Conservation (phyloP, 2,113 vertebrate genomes). For the Phodopus roborovskii region DNA sequence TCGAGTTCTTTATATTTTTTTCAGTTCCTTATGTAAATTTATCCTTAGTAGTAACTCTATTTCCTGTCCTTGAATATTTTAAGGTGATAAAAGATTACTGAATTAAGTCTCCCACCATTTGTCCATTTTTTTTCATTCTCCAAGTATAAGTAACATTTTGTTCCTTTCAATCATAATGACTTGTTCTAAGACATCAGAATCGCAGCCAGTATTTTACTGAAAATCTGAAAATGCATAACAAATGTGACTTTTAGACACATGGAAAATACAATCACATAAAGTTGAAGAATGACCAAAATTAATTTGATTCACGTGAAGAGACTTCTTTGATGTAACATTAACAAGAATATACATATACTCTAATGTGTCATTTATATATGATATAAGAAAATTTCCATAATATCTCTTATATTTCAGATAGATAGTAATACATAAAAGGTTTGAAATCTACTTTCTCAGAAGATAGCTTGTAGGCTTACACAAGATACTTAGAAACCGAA, state of each 20-base stretch:
- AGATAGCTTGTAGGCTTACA: background rate
- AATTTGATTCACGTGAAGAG: constrained; percentile 21
- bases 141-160: background rate
- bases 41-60: background rate
- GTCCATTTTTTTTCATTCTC: background rate
- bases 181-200: background rate
- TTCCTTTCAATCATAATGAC: constrained; percentile 18
- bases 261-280: background rate
- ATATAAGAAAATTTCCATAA: background rate
- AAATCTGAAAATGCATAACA: background rate
- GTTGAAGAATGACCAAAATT: background rate
- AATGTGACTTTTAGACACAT: background rate
- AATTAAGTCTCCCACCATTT: background rate
- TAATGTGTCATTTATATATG: constrained; percentile 3
- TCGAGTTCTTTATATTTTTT: background rate
- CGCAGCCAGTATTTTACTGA: background rate
- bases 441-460: constrained; percentile 11
- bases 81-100: background rate
- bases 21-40: background rate
- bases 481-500: background rate
- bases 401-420: background rate
- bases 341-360: background rate
- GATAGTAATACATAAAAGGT: background rate
- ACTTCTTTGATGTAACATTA: background rate
- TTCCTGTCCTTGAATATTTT: background rate